Evolutionary conservation across 53 echinoderm and acorn worm species (phyloP).

Genomic region (Glandiceps talaboti): DNA sequence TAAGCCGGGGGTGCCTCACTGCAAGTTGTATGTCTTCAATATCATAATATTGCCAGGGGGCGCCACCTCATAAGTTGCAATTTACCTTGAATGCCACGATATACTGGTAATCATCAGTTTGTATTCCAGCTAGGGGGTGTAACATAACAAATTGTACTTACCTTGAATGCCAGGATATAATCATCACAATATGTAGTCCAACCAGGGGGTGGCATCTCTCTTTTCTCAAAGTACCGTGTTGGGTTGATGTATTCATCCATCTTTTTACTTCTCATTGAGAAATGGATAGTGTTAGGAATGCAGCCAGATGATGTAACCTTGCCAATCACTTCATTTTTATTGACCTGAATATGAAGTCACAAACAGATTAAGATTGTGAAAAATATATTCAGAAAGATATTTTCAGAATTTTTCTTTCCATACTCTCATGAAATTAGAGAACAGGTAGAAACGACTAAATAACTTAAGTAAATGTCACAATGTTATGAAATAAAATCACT

Average conservation of each 20-base stretch:
- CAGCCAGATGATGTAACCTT: background rate
- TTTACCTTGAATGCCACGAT: no score
- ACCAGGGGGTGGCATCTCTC: slow-evolving; percentile 17
- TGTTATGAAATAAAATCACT: no score
- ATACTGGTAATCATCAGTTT: no score
- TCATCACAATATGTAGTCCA: slow-evolving; percentile 27
- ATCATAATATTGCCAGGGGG: no score
- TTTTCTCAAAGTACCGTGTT: slow-evolving; percentile 17
- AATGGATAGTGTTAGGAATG: background rate
- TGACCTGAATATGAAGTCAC: background rate
- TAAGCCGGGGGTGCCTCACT: no score
- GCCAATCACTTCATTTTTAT: background rate
- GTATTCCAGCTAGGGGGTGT: no score
- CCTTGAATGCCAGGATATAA: slow-evolving; percentile 25
- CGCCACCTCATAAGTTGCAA: no score
- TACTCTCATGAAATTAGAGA: no score
- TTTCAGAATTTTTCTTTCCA: no score
- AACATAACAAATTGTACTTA: background rate
- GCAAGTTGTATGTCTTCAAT: no score
- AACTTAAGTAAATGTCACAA: no score
- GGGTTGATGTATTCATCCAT: slow-evolving; percentile 17
- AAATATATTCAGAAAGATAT: background rate
- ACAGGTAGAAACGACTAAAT: no score
- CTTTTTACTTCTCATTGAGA: background rate
- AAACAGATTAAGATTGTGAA: background rate